Evolutionary conservation across 1,140 invertebrate species (phyloP), one percentile per base, ranked within the genome.

Genomic region (Heliconius eleuchia): DNA sequence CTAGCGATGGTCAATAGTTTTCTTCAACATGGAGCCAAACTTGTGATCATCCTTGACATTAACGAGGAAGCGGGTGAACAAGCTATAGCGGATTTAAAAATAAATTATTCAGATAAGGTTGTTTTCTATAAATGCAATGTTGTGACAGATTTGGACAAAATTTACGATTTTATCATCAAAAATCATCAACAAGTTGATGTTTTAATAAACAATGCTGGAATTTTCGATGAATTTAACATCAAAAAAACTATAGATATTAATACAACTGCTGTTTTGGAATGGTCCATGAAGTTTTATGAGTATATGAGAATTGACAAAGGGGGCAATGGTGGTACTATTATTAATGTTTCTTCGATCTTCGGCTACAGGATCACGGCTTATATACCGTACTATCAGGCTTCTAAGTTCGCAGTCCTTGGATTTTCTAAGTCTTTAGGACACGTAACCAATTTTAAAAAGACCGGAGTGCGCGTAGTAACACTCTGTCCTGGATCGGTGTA

Each of bases 331-430:
- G 96, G 96, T 27, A 94, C 96, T 18, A 94, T 97, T 2, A 95
- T 96, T 2, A 97, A 97, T 80, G 92, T 96, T 66, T 95, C 96
- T 30, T 96, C 96, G 13, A 95, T 96, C 76, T 90, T 95, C 66
- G 96, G 96, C 18, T 91, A 96, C 71, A 92, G 94, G 78, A 93
- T 95, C n/a, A 94, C 95, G 50, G 95, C 95, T 30, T 95, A 95
- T 79, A 84, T 95, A 76, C 96, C 97, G 0, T 93, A 96, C 30
- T 97, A 97, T 85, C 94, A 94, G 2, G 96, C 95, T 1, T 97
- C 96, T 1, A 97, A 97, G 85, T 95, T 96, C 84, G 96, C 95
- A 13, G 92, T 96, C 4, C 84, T 95, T 9, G 95, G 95, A 50
- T 94, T 96, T 60, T 95, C 95, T 0, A 92, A 90, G 37, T 94